Evolutionary conservation across 2,797 vertebrate genomes (phyloP).

Genomic region (Myotis planiceps): DNA sequence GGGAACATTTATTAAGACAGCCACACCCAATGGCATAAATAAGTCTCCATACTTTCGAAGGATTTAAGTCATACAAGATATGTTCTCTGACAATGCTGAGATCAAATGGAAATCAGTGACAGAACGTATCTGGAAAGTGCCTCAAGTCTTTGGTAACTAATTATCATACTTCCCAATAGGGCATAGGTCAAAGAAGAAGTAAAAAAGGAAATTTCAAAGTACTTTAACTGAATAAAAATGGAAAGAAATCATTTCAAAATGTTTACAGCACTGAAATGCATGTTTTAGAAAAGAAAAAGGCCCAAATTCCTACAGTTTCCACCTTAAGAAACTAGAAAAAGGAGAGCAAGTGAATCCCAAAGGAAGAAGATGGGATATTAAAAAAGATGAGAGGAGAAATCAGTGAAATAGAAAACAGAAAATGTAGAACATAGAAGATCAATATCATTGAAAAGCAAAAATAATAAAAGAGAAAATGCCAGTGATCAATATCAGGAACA

Average conservation of each 20-base stretch:
- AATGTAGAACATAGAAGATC: neutral
- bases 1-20: too few species aligned
- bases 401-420: neutral
- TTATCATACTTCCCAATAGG: neutral
- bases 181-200: neutral
- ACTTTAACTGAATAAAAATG: neutral
- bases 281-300: neutral
- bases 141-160: neutral
- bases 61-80: neutral
- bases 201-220: neutral
- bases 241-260: neutral
- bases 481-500: neutral
- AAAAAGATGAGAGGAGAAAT: neutral
- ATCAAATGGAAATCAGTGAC: neutral
- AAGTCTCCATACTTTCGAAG: neutral
- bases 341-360: too few species aligned
- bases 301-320: neutral
- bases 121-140: neutral
- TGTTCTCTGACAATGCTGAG: neutral
- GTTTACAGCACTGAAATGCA: neutral
- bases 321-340: neutral
- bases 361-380: neutral
- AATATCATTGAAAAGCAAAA: neutral
- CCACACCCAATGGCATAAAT: neutral
- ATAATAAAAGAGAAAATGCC: neutral